Percentiles rank a stretch among this genome's conserved stretches.
Evolutionary conservation across 2,797 vertebrate genomes (phyloP).

Genomic region (Enteromius treurensis): DNA sequence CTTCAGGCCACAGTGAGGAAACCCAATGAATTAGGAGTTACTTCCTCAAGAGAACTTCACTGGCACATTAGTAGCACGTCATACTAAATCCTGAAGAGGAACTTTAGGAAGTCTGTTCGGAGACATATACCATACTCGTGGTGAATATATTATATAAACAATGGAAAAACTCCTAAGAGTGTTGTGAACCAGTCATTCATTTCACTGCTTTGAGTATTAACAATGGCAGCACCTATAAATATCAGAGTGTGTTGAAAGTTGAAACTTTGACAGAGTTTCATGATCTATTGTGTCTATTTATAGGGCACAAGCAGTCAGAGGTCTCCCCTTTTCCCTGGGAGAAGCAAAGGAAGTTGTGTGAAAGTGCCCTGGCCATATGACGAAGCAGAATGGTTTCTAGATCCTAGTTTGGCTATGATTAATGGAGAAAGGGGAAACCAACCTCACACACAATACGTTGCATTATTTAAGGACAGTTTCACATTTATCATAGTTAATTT

Average conservation of each 20-base stretch:
- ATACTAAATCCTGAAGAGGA: constrained; percentile 16
- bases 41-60: neutral
- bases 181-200: constrained; percentile 15
- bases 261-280: neutral
- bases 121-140: neutral
- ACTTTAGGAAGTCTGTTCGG: constrained; percentile 6
- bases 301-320: neutral
- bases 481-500: neutral
- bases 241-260: neutral
- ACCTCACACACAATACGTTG: neutral
- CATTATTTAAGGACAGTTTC: neutral
- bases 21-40: constrained; percentile 22
- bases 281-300: constrained; percentile 27
- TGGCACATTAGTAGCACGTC: neutral
- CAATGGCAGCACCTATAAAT: constrained; percentile 18
- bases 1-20: constrained; percentile 29
- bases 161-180: constrained; percentile 8
- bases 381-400: constrained; percentile 3
- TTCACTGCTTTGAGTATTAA: constrained; percentile 19
- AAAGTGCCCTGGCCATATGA: constrained; percentile 24
- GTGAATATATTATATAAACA: neutral
- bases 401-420: constrained; percentile 23
- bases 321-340: neutral
- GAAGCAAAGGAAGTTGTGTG: constrained; percentile 25
- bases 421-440: neutral